Evolutionary conservation across 2,888 invertebrate species (phyloP).

Genomic region (Escarpia spicata): DNA sequence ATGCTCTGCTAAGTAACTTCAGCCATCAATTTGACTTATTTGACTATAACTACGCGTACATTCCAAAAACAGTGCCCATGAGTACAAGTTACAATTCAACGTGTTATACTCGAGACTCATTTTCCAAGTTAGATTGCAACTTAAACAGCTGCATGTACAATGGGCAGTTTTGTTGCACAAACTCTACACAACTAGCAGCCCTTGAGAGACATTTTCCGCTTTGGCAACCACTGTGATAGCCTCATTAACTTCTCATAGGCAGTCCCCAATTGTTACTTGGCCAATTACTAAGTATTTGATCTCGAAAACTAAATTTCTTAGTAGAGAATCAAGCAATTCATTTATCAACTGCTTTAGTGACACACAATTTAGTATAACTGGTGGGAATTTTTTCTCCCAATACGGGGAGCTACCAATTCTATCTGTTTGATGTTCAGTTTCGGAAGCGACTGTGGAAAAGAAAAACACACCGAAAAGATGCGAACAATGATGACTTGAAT

Average conservation of each 20-base stretch:
- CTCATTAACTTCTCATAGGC: not conserved
- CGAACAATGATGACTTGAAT: not conserved
- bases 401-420: not conserved
- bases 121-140: not conserved
- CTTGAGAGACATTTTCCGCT: not conserved
- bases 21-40: not conserved
- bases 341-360: slow-evolving; percentile 7
- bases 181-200: not conserved
- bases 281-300: not conserved
- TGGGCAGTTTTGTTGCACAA: not conserved
- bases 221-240: not conserved
- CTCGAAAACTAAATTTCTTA: not conserved
- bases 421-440: not conserved
- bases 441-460: not conserved
- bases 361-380: not conserved
- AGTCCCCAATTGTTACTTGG: not conserved
- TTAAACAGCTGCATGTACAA: not conserved
- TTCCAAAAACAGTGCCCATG: not conserved
- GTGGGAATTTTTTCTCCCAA: not conserved
- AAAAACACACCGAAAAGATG: not conserved
- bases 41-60: not conserved
- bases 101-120: not conserved
- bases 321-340: not conserved
- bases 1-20: not conserved
- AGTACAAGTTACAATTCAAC: not conserved